Evolutionary conservation across 2,113 vertebrate species (phyloP).

Genomic region (Plestiodon gilberti): DNA sequence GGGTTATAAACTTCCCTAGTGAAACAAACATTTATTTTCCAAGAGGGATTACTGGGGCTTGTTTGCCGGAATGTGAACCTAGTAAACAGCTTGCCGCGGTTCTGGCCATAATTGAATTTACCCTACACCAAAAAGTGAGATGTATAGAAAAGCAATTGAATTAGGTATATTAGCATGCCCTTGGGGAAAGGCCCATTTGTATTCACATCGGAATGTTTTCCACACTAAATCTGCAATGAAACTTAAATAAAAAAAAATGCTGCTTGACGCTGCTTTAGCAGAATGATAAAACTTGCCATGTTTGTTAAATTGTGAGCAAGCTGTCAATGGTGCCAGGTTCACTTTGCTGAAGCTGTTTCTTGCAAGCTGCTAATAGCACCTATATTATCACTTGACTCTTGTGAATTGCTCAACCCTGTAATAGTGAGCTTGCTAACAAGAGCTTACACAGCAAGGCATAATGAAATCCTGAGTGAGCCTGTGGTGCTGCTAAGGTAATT

Average conservation of each 20-base stretch:
- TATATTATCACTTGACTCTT: not conserved
- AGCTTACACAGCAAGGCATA: not conserved
- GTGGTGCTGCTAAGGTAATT: not conserved
- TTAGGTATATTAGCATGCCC: not conserved
- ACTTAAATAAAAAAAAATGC: constrained; percentile 7
- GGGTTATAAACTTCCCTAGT: not conserved
- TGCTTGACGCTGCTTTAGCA: not conserved
- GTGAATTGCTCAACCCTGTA: not conserved
- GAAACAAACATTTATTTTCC: not conserved
- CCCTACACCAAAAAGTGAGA: not conserved
- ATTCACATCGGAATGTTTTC: constrained; percentile 18
- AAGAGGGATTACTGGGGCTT: not conserved
- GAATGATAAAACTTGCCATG: not conserved
- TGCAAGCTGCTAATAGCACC: constrained; percentile 19
- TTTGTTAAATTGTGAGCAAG: constrained; percentile 14
- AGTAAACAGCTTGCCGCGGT: constrained; percentile 6
- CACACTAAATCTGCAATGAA: not conserved
- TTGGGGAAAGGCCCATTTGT: constrained; percentile 6
- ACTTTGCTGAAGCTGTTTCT: not conserved
- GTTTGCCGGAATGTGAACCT: not conserved
- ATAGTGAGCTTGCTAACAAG: not conserved
- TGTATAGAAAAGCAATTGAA: constrained; percentile 10
- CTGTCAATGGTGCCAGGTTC: not conserved
- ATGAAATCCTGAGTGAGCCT: not conserved
- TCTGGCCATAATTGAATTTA: not conserved